A percentile compares a stretch with the other conserved stretches of the same genome.
phyloP scores from a whole-genome alignment of 2,797 vertebrate genomes.

The Labeo calbasu region DNA sequence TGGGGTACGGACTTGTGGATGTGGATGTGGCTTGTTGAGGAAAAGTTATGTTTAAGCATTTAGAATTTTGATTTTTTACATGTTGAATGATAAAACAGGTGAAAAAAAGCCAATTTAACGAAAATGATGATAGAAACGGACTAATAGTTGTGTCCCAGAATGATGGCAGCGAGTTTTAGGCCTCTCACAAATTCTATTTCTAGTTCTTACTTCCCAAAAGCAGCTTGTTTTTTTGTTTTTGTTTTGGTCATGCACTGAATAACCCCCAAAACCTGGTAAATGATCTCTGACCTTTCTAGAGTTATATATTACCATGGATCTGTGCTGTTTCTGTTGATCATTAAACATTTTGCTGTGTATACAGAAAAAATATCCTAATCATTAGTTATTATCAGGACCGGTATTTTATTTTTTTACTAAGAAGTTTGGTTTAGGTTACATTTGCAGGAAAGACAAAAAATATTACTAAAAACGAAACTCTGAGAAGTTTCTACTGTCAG shows the following conservation, averaged over 20 bases:
- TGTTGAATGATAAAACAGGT: not conserved
- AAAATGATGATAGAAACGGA: too few relatives aligned
- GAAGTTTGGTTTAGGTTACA: not conserved
- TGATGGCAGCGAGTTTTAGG: not conserved
- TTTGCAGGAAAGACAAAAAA: not conserved
- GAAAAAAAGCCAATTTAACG: not conserved
- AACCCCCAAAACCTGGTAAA: not conserved
- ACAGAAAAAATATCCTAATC: not conserved
- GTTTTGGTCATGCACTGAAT: not conserved
- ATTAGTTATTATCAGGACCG: not conserved
- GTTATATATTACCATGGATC: conserved; percentile 19
- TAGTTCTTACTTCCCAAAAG: not conserved
- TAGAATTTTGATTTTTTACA: not conserved
- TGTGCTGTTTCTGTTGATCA: conserved; percentile 30
- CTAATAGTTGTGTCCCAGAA: too few relatives aligned
- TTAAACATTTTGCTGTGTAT: conserved; percentile 28
- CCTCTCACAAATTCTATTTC: too few relatives aligned
- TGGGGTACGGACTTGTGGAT: too few relatives aligned
- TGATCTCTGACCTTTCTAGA: conserved; percentile 27
- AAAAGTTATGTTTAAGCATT: not conserved
- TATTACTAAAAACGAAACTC: not conserved
- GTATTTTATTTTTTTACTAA: not conserved
- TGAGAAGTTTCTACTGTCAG: conserved; percentile 39
- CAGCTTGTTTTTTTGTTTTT: not conserved
- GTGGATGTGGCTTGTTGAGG: not conserved